Base-by-base conservation (phyloP, 2,888 invertebrate genomes). In the Tipula lateralis region DNA sequence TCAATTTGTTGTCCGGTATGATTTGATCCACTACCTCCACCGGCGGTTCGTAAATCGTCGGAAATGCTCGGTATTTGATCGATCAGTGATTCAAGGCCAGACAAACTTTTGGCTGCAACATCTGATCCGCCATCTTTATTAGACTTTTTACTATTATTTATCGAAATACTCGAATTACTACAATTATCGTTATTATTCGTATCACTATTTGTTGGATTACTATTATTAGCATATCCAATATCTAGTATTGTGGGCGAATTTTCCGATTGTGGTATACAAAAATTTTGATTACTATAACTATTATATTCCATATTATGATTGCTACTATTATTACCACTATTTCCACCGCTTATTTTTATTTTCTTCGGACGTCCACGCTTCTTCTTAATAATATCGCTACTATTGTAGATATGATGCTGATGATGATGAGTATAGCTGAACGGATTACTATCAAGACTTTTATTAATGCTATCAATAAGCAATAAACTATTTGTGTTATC, bases 321-420 rank as follows among this genome's bases (percentile, higher is more conserved):
- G 30, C 36, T 16, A 29, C 29, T 13, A 29, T 81, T 85, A 7
- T 85, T 85, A 34, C 86, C 85, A 82, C 24, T 19, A 84, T 82
- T 44, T 24, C 83, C 84, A 50, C 85, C 84, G 0, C 85, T 86
- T 3, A 87, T 88, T 81, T 89, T 89, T 0, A 89, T 87, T 90
- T 96, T 96, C 91, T 96, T 96, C 85, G 96, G 96, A n/a, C 96
- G 91, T 0, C 96, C 96, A n/a, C 96, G 92, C 90, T 96, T 96
- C 91, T 96, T 96, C 91, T 96, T 96, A 83, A 94, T 94, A 0
- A 95, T 94, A 84, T 32, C 30, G 84, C 80, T 81, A 36, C 12
- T 36, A 39, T n/a, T 50, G 44, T 50, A 50, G 44, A 50, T 50
- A 50, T 82, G 36, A 13, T 83, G 83, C n/a, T 81, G 16, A 32